Base-by-base conservation (phyloP, 2,113 vertebrate genomes). In the Gadus chalcogrammus region DNA sequence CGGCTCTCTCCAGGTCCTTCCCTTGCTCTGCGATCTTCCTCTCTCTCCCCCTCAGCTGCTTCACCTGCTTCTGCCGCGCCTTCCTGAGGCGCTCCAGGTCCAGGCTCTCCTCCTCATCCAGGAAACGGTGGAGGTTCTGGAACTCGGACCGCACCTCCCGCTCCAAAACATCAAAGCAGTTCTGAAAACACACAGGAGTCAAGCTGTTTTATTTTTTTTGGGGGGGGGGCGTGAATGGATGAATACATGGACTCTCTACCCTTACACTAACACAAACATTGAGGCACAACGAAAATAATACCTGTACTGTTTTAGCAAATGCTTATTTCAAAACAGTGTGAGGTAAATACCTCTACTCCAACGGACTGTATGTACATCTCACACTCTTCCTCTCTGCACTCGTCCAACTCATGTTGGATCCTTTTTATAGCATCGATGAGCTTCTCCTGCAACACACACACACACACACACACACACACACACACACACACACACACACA, bases 371-470 rank as follows among this genome's bases (percentile, higher is more conserved):
- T 59, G 65, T 80, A 84, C 1, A 88, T 85, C 58, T 89, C 80
- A 64, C 68, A 89, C 66, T 92, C 89, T 73, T 83, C 91, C n/a
- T 91, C 90, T 76, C 80, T 83, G 81, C 88, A 89, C 72, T 90
- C 84, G 18, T 92, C 88, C 60, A 88, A 74, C 85, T 90, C 90
- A 71, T 89, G 90, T 72, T 91, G 90, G 76, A 93, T 91, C 81
- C 88, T 91, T 87, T 90, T 93, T 85, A 93, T 91, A 71, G 90
- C 83, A 70, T 89, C 84, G 64, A 91, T 18, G 53, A 93, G 90
- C 82, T 90, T 93, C 76, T 84, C 86, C 92, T 93, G 84, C 64
- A 82, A 73, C 64, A 79, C 62, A 85, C 71, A 79, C 71, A 79
- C 27, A 73, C 31, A 71, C 28, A 82, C 59, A 71, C 28, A 69